Percentiles rank a stretch among this genome's conserved stretches.
Evolutionary conservation across 2,888 invertebrate genomes (phyloP).

Genomic region (Silvanus unidentatus): DNA sequence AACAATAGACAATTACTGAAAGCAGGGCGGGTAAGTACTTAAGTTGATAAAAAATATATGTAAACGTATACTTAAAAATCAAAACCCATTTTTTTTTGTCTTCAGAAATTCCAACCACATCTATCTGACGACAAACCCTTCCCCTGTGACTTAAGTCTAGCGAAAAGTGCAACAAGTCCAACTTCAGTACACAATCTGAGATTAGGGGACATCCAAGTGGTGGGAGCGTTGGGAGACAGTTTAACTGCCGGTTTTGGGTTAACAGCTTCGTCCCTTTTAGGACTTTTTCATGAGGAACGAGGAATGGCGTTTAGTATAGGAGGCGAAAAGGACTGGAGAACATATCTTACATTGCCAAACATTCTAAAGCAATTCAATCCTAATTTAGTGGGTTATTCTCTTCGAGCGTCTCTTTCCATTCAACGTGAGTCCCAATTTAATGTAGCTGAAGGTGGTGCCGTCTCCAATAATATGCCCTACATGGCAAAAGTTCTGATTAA

Average conservation of each 20-base stretch:
- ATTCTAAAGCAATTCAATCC: constrained; percentile 61
- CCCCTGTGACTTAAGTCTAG: constrained; percentile 47
- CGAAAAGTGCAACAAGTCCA: constrained; percentile 44
- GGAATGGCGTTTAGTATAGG: constrained; percentile 38
- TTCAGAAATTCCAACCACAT: constrained; percentile 41
- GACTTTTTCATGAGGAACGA: constrained; percentile 25
- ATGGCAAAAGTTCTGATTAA: constrained; percentile 53
- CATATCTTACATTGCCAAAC: constrained; percentile 55
- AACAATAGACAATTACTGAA: too few relatives aligned
- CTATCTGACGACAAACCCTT: constrained; percentile 49
- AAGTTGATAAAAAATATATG: too few relatives aligned
- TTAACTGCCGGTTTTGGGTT: constrained; percentile 66
- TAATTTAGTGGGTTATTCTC: constrained; percentile 56
- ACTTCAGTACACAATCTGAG: constrained; percentile 58
- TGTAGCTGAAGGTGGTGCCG: constrained; percentile 55
- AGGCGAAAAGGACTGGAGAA: constrained; percentile 51
- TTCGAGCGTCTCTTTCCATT: constrained; percentile 47
- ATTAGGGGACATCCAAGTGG: constrained; percentile 63
- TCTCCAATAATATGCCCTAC: constrained; percentile 53
- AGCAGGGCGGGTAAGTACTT: too few relatives aligned
- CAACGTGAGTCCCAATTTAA: constrained; percentile 51
- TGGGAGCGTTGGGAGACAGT: constrained; percentile 66
- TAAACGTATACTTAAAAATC: too few relatives aligned
- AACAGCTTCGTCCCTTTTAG: constrained; percentile 39
- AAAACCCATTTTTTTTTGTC: too few relatives aligned